Conservation (phyloP, 2,113 vertebrate species). For the Euleptes europaea region DNA sequence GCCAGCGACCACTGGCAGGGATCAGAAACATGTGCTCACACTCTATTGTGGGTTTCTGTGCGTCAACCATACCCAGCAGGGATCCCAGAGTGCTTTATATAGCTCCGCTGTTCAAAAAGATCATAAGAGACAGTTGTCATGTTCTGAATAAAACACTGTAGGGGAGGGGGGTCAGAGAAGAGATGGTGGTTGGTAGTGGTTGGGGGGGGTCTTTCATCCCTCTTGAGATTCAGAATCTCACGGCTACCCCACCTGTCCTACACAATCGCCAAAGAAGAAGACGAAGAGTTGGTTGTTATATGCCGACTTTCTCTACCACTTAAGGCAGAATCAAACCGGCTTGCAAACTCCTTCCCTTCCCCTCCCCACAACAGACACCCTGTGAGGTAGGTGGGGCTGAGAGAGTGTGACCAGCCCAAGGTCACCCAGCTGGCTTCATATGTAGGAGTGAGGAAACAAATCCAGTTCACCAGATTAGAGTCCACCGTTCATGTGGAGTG, state of each 20-base stretch:
- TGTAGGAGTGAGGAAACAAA: too few species aligned
- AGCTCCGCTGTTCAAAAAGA: background rate
- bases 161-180: background rate
- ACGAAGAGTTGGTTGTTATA: too few species aligned
- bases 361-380: too few species aligned
- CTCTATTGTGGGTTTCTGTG: background rate
- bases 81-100: background rate
- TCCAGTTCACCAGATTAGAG: too few species aligned
- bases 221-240: background rate
- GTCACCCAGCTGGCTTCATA: too few species aligned
- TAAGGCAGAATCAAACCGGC: too few species aligned
- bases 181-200: background rate
- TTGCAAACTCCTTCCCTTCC: too few species aligned
- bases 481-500: too few species aligned
- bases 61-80: background rate
- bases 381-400: too few species aligned
- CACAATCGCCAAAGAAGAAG: background rate
- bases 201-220: background rate
- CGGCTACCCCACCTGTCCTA: conserved; percentile 4
- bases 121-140: background rate
- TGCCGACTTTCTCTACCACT: too few species aligned
- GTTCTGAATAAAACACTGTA: background rate
- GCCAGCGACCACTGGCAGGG: background rate
- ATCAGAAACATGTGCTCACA: background rate
- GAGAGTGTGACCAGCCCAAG: too few species aligned